Percentiles rank a stretch among this genome's conserved stretches.
Conservation (phyloP, 2,888 invertebrate species). For the Octodonta nipae region DNA sequence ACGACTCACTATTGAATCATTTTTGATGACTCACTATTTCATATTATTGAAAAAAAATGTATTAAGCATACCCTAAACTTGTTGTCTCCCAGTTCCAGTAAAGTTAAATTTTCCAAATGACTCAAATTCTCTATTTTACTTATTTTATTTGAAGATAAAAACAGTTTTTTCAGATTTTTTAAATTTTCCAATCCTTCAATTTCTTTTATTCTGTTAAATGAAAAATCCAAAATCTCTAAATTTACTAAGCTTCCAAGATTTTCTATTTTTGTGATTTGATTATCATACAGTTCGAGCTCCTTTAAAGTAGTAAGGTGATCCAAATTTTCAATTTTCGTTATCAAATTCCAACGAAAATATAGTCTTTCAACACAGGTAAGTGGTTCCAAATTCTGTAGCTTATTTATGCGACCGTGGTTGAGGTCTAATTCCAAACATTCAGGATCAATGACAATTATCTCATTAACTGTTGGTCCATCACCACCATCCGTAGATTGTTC, state of each 20-base stretch:
- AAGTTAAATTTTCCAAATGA: constrained; percentile 60
- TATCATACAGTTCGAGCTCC: constrained; percentile 92
- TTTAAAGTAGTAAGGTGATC: constrained; percentile 58
- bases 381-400: constrained; percentile 71
- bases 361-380: constrained; percentile 63
- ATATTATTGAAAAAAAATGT: no score
- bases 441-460: constrained; percentile 52
- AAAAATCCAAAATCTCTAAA: constrained; percentile 80
- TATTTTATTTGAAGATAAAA: constrained; percentile 81
- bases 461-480: constrained; percentile 34
- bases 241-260: constrained; percentile 77
- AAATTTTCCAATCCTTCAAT: constrained; percentile 71
- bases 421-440: constrained; percentile 65
- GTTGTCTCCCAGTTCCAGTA: constrained; percentile 92
- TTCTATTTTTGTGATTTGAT: constrained; percentile 85
- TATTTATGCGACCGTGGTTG: constrained; percentile 76
- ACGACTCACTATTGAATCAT: no score
- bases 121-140: constrained; percentile 75
- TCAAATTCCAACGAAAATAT: constrained; percentile 85
- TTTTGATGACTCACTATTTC: no score
- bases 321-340: constrained; percentile 87
- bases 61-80: constrained; percentile 61
- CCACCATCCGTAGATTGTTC: neutral
- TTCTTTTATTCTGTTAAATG: constrained; percentile 84
- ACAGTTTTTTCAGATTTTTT: constrained; percentile 66